Evolutionary conservation across 1,140 invertebrate genomes (phyloP).

Genomic region (Drosophila azteca): DNA sequence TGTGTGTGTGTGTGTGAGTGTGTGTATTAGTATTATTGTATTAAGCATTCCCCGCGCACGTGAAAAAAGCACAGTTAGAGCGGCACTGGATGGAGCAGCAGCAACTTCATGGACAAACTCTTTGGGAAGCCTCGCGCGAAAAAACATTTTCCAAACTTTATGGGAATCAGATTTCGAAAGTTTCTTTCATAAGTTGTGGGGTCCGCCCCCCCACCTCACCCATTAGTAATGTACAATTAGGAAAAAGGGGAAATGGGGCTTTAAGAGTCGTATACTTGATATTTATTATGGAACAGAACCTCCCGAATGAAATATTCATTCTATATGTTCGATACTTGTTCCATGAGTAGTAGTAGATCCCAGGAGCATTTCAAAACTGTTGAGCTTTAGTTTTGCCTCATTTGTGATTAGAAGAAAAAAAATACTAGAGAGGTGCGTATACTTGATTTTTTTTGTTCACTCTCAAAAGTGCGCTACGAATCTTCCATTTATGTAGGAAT

Average conservation of each 20-base stretch:
- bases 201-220: background rate
- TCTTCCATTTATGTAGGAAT: no score
- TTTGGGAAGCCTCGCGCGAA: constrained; percentile 7
- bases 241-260: background rate
- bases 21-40: constrained; percentile 38
- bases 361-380: no score
- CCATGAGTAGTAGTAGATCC: no score
- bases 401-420: no score
- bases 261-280: background rate
- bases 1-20: constrained; percentile 15
- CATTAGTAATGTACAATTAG: constrained; percentile 15
- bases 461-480: no score
- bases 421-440: no score
- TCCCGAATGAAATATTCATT: no score
- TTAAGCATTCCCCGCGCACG: constrained; percentile 69
- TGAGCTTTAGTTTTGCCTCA: no score
- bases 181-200: constrained; percentile 23
- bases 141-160: constrained; percentile 44
- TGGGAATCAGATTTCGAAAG: constrained; percentile 42
- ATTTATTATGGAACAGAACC: no score
- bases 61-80: constrained; percentile 63
- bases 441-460: no score
- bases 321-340: no score
- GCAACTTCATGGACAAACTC: constrained; percentile 18
- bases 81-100: constrained; percentile 14